Evolutionary conservation across 2,113 vertebrate species (phyloP).

Genomic region (Cettia cetti): DNA sequence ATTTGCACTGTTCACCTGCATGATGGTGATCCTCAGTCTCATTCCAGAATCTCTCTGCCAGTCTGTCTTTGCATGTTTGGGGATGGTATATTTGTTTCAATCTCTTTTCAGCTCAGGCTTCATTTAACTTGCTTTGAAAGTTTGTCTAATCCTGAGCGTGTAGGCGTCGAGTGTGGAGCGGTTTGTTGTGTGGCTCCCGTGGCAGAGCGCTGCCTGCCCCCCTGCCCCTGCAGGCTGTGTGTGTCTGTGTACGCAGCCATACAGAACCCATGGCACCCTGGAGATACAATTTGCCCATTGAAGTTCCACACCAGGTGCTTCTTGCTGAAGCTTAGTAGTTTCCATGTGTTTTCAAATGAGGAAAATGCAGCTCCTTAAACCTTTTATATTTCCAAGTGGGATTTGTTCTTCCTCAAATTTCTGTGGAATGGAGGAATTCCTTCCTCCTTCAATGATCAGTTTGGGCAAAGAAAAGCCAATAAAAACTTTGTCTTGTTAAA

Average conservation of each 20-base stretch:
- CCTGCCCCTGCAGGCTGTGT: not conserved
- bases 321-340: not conserved
- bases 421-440: not conserved
- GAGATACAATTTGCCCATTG: not conserved
- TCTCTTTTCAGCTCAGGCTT: not conserved
- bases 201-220: not conserved
- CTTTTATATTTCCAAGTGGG: not conserved
- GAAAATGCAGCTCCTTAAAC: not conserved
- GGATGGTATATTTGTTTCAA: not conserved
- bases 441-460: not conserved
- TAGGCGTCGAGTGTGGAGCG: not conserved
- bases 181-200: not conserved
- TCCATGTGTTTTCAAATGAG: not conserved
- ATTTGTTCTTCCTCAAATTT: not conserved
- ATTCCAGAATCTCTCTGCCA: not conserved
- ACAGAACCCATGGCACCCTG: not conserved
- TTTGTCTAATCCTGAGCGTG: not conserved
- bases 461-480: not conserved
- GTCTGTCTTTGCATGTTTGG: not conserved
- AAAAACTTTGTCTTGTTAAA: not conserved
- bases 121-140: not conserved
- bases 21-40: not conserved
- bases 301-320: not conserved
- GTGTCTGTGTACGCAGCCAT: not conserved
- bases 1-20: not conserved